Percentiles rank a stretch among this genome's conserved stretches.
phyloP scores from a whole-genome alignment of 2,113 vertebrate genomes.

The Rhinolophus sinicus region DNA sequence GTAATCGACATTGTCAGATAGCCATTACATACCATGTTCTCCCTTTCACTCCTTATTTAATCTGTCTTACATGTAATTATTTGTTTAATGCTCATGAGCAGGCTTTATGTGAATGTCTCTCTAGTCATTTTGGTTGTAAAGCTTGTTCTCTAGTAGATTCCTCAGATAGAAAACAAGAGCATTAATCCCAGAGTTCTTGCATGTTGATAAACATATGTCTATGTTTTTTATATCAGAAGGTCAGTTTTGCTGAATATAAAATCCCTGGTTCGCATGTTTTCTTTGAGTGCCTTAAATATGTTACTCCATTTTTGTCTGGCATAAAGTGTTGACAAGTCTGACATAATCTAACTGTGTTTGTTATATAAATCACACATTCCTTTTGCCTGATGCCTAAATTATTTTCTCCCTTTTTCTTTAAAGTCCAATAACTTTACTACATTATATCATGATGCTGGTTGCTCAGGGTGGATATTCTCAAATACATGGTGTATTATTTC shows the following conservation, averaged over 20 bases:
- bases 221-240: not conserved
- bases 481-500: not conserved
- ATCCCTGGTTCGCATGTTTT: not conserved
- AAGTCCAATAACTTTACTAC: conserved; percentile 24
- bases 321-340: not conserved
- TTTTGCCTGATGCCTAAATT: not conserved
- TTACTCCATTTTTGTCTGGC: not conserved
- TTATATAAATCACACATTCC: not conserved
- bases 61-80: not conserved
- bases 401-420: not conserved
- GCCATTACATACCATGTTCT: not conserved
- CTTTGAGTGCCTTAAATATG: not conserved
- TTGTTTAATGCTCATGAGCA: not conserved
- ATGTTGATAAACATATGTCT: not conserved
- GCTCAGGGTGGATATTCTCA: not conserved
- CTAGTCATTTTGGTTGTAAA: not conserved
- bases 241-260: conserved; percentile 19
- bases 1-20: not conserved
- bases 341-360: not conserved
- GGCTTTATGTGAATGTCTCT: not conserved
- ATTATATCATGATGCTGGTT: not conserved
- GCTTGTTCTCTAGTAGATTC: not conserved
- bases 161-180: not conserved
- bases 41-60: not conserved
- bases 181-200: not conserved